Base-by-base conservation (phyloP, 2,888 invertebrate species). In the Tupiocoris notatus region DNA sequence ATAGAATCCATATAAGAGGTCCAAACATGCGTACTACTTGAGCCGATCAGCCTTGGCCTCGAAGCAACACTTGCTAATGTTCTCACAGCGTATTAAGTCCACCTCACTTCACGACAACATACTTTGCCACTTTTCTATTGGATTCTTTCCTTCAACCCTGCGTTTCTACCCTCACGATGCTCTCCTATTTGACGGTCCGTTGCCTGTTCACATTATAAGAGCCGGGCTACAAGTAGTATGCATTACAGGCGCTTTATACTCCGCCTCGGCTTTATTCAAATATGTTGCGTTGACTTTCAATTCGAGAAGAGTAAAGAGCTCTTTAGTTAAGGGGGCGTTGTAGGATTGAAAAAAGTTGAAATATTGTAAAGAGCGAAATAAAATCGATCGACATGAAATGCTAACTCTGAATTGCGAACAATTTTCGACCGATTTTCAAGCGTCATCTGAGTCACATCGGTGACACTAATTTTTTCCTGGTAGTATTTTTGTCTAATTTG, bases 41-140 rank as follows among this genome's bases (percentile, higher is more conserved):
- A 70, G 59, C 59, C 70, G 70, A 70, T 70, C 70, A 23, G n/a
- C 62, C 22, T 39, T 59, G n/a, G 70, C 24, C 23, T n/a, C 21
- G 24, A 23, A 70, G 39, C 39, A 39, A 70, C 70, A 70, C 70
- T 70, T 70, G 70, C 59, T 70, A 70, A 70, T 70, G 70, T 70
- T 70, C 70, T 58, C 70, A 70, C 70, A 70, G 70, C 58, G 59
- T 70, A 25, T 70, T 70, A 70, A 56, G 57, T 39, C 18, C 17
- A 18, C 39, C 25, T 39, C 39, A 18, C 70, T 24, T 23, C 18
- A 57, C 17, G 22, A 59, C 70, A 70, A 70, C 70, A 70, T 70
- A 70, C 58, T 70, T 70, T 70, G n/a, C 70, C 70, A 70, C 70
- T 70, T 70, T 70, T 70, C 58, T 25, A n/a, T 59, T 21, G 17